A percentile compares a stretch with the other conserved stretches of the same genome.
Evolutionary conservation across 2,888 invertebrate species (phyloP).

Genomic region (Chymomyza procnemis): DNA sequence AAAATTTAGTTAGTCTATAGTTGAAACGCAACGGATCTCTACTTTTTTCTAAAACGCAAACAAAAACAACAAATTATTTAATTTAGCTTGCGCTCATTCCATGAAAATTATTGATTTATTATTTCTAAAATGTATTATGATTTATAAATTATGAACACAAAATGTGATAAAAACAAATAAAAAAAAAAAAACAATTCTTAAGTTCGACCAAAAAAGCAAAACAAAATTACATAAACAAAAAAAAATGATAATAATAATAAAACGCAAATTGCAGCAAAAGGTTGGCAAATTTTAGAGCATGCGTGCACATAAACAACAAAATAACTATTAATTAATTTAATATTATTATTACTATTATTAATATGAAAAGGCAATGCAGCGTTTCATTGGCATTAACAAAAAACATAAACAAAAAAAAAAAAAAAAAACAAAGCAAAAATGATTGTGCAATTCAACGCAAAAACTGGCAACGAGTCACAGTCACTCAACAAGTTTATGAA

Average conservation of each 20-base stretch:
- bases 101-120: slow-evolving; percentile 53
- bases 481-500: slow-evolving; percentile 59
- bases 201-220: slow-evolving; percentile 57
- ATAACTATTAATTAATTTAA: neutral
- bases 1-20: slow-evolving; percentile 51
- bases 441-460: slow-evolving; percentile 20
- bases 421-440: slow-evolving; percentile 2
- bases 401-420: slow-evolving; percentile 7
- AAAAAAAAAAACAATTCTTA: slow-evolving; percentile 58
- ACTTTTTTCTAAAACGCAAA: slow-evolving; percentile 47
- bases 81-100: slow-evolving; percentile 72
- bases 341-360: slow-evolving; percentile 11
- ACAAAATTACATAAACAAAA: slow-evolving; percentile 25
- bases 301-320: neutral
- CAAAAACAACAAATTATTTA: slow-evolving; percentile 51
- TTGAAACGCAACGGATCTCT: slow-evolving; percentile 70
- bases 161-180: slow-evolving; percentile 68
- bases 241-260: too few relatives aligned
- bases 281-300: neutral
- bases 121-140: slow-evolving; percentile 38
- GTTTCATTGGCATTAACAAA: slow-evolving; percentile 30
- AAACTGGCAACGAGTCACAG: slow-evolving; percentile 64
- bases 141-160: slow-evolving; percentile 60
- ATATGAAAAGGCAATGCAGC: slow-evolving; percentile 8
- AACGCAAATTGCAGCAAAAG: neutral